These are phyloP conservation scores for Diachasmimorpha longicaudata DNA, from an alignment of 1,140 invertebrate genomes.

Conservation along the genomic window DNA sequence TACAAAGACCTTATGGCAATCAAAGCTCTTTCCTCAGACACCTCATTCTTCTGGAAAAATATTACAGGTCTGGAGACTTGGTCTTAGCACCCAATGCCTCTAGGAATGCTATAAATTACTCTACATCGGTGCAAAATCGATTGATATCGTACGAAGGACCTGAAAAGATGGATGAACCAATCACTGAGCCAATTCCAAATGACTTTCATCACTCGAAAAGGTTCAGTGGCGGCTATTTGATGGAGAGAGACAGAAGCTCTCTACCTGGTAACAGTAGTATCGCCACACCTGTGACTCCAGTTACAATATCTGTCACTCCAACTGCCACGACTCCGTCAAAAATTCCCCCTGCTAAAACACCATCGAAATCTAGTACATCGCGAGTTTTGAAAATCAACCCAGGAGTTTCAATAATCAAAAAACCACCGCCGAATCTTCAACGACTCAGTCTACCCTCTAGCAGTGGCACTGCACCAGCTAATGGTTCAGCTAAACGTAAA, in stretches of 20 bases:
- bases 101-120: slow-evolving; percentile 76
- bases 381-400: slow-evolving; percentile 47
- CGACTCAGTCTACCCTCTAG: slow-evolving; percentile 43
- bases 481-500: slow-evolving; percentile 37
- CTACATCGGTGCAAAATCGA: slow-evolving; percentile 79
- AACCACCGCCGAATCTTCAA: slow-evolving; percentile 56
- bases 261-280: slow-evolving; percentile 25
- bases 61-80: slow-evolving; percentile 74
- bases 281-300: neutral
- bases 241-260: slow-evolving; percentile 44
- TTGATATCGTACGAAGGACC: slow-evolving; percentile 74
- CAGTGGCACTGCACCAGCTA: slow-evolving; percentile 19
- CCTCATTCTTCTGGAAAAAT: slow-evolving; percentile 81
- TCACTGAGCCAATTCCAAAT: slow-evolving; percentile 46
- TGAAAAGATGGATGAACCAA: slow-evolving; percentile 57
- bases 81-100: slow-evolving; percentile 75
- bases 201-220: slow-evolving; percentile 50
- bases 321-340: slow-evolving; percentile 12
- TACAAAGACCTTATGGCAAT: slow-evolving; percentile 84
- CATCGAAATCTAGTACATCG: slow-evolving; percentile 25
- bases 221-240: slow-evolving; percentile 47
- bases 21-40: slow-evolving; percentile 83
- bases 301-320: neutral
- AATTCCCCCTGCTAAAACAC: neutral
- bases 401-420: slow-evolving; percentile 59